Conservation (phyloP, 2,113 vertebrate genomes). For the Oncorhynchus nerka region DNA sequence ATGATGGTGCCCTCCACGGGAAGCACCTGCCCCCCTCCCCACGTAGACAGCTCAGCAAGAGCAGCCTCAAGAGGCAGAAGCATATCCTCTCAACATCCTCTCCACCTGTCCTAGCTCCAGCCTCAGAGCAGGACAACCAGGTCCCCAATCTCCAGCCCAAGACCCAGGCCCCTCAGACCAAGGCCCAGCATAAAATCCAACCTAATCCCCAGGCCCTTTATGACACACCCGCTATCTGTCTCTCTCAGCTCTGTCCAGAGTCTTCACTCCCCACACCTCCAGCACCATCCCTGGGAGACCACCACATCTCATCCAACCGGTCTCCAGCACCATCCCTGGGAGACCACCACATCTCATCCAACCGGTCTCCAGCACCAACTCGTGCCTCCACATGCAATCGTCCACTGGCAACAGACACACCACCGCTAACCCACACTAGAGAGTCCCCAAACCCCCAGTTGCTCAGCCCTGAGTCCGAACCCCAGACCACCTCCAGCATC, state of each 20-base stretch:
- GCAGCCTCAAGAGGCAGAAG: constrained; percentile 44
- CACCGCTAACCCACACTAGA: constrained; percentile 28
- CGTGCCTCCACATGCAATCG: constrained; percentile 32
- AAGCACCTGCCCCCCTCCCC: constrained; percentile 86
- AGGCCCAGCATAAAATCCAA: no score
- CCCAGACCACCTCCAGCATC: constrained; percentile 39
- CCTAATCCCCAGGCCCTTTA: no score
- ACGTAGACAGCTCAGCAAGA: constrained; percentile 69
- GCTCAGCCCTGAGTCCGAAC: constrained; percentile 21
- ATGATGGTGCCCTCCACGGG: constrained; percentile 83
- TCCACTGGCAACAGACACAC: constrained; percentile 6
- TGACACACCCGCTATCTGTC: no score
- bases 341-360: constrained; percentile 42
- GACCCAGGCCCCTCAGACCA: not conserved
- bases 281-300: constrained; percentile 24
- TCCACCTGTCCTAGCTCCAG: not conserved
- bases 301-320: constrained; percentile 37
- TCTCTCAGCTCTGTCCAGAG: not conserved
- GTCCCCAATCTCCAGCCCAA: not conserved
- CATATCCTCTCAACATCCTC: not conserved
- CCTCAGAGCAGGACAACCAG: not conserved
- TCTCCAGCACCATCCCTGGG: constrained; percentile 26
- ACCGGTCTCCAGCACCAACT: constrained; percentile 18
- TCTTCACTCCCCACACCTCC: not conserved
- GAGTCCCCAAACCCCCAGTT: constrained; percentile 52